These are phyloP conservation scores for Esox masquinongy DNA, from an alignment of 2,797 vertebrate species.

Conservation along the genomic window DNA sequence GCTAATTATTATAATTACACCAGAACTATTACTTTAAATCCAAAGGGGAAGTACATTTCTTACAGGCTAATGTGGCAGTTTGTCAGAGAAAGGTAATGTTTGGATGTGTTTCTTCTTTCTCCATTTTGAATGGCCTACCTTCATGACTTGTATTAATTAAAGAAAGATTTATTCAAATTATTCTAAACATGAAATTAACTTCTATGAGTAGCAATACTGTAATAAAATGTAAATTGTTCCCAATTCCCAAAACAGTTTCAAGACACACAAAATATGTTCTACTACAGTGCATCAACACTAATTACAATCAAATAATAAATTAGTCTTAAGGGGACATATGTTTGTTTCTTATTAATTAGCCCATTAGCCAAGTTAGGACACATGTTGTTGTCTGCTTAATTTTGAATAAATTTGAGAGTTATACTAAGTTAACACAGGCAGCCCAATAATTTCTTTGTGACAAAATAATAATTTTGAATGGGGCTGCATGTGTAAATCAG, in stretches of 20 bases:
- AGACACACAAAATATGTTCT: background rate
- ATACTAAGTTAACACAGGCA: background rate
- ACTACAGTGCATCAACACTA: background rate
- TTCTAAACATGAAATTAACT: background rate
- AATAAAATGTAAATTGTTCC: background rate
- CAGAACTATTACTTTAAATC: background rate
- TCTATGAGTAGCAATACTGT: background rate
- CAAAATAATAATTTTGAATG: no score
- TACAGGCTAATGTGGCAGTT: background rate
- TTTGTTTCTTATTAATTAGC: background rate
- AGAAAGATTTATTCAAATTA: background rate
- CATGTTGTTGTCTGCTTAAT: background rate
- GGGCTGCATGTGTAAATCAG: no score
- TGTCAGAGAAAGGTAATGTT: background rate
- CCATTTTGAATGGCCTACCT: background rate
- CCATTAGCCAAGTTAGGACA: background rate
- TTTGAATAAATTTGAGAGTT: background rate
- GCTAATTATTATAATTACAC: constrained; percentile 4
- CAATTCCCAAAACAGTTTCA: constrained; percentile 11
- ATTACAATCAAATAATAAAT: constrained; percentile 7
- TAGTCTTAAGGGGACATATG: background rate
- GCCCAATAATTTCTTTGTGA: background rate
- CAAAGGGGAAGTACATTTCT: background rate
- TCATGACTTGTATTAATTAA: background rate
- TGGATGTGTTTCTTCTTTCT: background rate